These are phyloP conservation scores for Anarsia innoxiella DNA, from an alignment of 2,888 invertebrate genomes.

Conservation along the genomic window DNA sequence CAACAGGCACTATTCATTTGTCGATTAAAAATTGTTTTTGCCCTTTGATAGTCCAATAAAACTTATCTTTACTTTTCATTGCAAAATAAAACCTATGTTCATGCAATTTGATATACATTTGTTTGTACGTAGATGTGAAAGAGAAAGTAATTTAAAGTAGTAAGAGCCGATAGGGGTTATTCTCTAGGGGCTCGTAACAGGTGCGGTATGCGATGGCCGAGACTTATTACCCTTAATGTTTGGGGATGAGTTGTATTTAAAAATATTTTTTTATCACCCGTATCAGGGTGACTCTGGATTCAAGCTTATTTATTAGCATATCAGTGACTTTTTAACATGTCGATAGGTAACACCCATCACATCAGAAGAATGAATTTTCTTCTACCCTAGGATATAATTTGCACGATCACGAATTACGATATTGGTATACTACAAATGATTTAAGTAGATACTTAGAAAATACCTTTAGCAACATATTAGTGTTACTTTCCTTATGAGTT, in stretches of 20 bases:
- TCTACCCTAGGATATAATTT: too few relatives aligned
- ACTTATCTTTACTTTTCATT: slow-evolving; percentile 2
- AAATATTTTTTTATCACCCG: not conserved
- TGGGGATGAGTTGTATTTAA: slow-evolving; percentile 34
- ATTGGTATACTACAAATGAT: too few relatives aligned
- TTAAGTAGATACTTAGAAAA: too few relatives aligned
- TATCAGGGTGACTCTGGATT: not conserved
- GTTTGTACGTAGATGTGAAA: slow-evolving; percentile 4
- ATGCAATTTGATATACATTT: slow-evolving; percentile 12
- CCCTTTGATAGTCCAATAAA: too few relatives aligned
- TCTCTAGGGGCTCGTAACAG: slow-evolving; percentile 39
- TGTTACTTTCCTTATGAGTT: too few relatives aligned
- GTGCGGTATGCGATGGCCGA: slow-evolving; percentile 39
- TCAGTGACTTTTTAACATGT: too few relatives aligned
- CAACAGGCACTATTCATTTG: slow-evolving; percentile 37
- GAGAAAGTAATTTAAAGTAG: slow-evolving; percentile 33
- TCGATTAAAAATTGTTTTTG: slow-evolving; percentile 14
- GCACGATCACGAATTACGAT: too few relatives aligned
- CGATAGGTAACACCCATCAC: too few relatives aligned
- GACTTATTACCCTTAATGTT: slow-evolving; percentile 46
- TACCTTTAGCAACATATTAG: too few relatives aligned
- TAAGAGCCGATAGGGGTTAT: slow-evolving; percentile 25
- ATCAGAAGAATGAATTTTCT: too few relatives aligned
- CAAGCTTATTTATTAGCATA: too few relatives aligned
- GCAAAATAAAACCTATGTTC: not conserved